Percentiles rank a stretch among this genome's conserved stretches.
Evolutionary conservation across 2,113 vertebrate species (phyloP).

Genomic region (Empidonax traillii): DNA sequence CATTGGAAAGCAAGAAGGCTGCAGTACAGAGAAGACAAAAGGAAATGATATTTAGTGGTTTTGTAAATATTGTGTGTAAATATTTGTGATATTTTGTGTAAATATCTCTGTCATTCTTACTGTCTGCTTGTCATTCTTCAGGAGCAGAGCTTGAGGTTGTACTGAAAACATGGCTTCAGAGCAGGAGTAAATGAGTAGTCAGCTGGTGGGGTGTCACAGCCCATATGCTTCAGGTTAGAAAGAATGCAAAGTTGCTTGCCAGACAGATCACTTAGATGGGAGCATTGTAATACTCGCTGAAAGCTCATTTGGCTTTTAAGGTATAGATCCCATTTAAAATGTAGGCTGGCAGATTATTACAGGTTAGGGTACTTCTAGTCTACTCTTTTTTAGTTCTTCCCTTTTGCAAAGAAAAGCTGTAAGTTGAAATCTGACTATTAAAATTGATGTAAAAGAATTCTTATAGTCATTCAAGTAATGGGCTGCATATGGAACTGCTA

Average conservation of each 20-base stretch:
- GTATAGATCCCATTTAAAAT: neutral
- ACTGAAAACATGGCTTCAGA: neutral
- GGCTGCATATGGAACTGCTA: neutral
- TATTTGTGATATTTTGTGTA: neutral
- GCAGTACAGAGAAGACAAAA: neutral
- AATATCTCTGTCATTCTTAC: neutral
- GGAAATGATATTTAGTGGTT: neutral
- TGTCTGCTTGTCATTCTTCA: neutral
- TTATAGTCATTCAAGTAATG: neutral
- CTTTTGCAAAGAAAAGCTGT: neutral
- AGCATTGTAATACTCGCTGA: neutral
- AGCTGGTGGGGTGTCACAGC: neutral
- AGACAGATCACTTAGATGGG: neutral
- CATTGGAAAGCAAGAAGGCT: neutral
- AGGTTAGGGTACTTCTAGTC: neutral
- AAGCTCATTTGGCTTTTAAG: neutral
- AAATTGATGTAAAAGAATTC: neutral
- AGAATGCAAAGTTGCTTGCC: neutral
- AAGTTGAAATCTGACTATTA: neutral
- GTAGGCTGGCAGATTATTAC: neutral
- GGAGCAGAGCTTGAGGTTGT: neutral
- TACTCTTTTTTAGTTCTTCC: neutral
- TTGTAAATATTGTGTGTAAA: neutral
- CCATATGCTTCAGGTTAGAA: rapidly evolving
- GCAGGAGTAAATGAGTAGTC: neutral